Percentiles rank a stretch among this genome's conserved stretches.
Evolutionary conservation across 2,797 vertebrate genomes (phyloP).

Genomic region (Lepus townsendii): DNA sequence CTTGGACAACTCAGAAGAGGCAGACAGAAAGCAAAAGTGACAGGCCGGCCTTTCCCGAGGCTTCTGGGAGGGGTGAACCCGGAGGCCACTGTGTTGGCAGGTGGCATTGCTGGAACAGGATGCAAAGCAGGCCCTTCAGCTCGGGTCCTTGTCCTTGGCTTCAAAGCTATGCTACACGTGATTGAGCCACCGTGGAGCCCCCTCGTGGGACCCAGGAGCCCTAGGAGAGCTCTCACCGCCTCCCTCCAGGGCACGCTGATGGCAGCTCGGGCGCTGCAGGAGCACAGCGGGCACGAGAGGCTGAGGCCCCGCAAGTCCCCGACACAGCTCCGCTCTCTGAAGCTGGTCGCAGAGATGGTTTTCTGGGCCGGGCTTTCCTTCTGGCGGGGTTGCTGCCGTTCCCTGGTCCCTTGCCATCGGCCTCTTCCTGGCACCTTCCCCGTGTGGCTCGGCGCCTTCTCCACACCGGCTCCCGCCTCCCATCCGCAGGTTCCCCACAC

Average conservation of each 20-base stretch:
- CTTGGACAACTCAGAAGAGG: background rate
- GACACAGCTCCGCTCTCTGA: background rate
- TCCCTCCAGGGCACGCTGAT: no score
- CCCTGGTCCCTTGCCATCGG: background rate
- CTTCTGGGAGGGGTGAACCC: background rate
- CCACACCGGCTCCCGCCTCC: conserved; percentile 46
- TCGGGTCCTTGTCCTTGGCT: background rate
- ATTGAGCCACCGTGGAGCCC: background rate
- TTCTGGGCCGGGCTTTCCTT: background rate
- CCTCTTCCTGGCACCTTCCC: conserved; percentile 34
- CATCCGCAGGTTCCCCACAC: conserved; percentile 69
- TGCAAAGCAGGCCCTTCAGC: background rate
- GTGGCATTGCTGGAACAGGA: background rate
- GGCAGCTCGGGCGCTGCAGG: background rate
- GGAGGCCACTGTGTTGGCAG: background rate
- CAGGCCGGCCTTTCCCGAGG: background rate
- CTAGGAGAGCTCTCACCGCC: no score
- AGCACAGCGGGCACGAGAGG: conserved; percentile 1
- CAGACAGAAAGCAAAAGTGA: background rate
- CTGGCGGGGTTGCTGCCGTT: background rate
- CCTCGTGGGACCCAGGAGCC: no score
- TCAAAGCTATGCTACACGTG: background rate
- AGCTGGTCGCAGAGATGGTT: background rate
- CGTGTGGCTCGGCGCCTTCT: conserved; percentile 46
- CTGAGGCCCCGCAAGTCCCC: background rate